Conservation (phyloP, 2,797 vertebrate genomes). For the Orientallactaga sibirica region DNA sequence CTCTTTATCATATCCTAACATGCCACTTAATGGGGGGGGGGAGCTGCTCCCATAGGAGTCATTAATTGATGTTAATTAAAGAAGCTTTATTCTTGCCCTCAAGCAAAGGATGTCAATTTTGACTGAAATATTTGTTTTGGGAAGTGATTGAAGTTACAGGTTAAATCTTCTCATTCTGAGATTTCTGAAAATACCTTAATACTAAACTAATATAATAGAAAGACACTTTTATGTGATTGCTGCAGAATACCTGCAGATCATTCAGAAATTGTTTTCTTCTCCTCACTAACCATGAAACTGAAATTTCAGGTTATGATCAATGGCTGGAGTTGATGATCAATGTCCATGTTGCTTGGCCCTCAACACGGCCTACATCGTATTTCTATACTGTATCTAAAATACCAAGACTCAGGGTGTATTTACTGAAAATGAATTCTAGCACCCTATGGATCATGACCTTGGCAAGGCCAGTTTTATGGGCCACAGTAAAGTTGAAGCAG, state of each 20-base stretch:
- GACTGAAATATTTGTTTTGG: slow-evolving; percentile 36
- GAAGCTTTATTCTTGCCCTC: slow-evolving; percentile 40
- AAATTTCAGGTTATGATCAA: not conserved
- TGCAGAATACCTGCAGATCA: not conserved
- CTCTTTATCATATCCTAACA: not conserved
- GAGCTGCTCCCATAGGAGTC: slow-evolving; percentile 6
- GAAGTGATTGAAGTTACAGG: slow-evolving; percentile 44
- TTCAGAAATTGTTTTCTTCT: not conserved
- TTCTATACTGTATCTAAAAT: not conserved
- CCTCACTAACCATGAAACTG: not conserved
- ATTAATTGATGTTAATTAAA: slow-evolving; percentile 67
- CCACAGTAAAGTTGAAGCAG: not conserved
- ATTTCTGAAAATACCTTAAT: slow-evolving; percentile 4
- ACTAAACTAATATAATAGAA: not conserved
- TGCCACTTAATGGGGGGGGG: not conserved
- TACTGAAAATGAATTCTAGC: slow-evolving; percentile 37
- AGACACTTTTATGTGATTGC: not conserved
- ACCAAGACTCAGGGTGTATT: not conserved
- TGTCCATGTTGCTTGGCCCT: not conserved
- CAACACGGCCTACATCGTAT: not conserved
- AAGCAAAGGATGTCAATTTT: slow-evolving; percentile 51
- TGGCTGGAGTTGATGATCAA: not conserved
- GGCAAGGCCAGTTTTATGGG: not conserved
- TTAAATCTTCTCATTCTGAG: slow-evolving; percentile 14
- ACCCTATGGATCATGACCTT: not conserved